Base-by-base conservation (phyloP, 2,113 vertebrate genomes). In the Cromileptes altivelis region DNA sequence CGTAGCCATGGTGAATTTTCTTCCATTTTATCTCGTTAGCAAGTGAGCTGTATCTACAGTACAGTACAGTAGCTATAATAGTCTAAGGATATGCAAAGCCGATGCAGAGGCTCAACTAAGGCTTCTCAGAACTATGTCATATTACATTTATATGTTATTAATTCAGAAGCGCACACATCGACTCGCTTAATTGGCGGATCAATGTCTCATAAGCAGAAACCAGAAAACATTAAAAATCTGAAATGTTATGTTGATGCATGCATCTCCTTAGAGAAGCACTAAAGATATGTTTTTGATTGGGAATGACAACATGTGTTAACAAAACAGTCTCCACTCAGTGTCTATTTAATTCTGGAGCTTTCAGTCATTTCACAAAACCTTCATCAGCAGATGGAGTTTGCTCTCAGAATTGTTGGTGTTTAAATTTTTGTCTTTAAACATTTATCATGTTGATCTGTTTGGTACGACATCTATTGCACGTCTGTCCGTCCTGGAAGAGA, bases 1-100 rank as follows among this genome's bases (percentile, higher is more conserved):
- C n/a, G 55, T 60, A 58, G 72, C 80, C 67, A 69, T 78, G 75
- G 76, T 75, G 57, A 80, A 81, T 90, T 84, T 64, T 68, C 27
- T 53, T 40, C 33, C 0, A 25, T 86, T 91, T 88, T 87, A 90
- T 92, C 85, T 80, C 2, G 63, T 85, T 85, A 87, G 78, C 70
- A 64, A 70, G 57, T 72, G 73, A 75, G 64, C 78, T 82, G 63
- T 63, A 70, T 45, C 30, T 70, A 71, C n/a, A 67, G 57, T 72
- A 70, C 37, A 25, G 30, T 75, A 65, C 53, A 74, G 58, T 40
- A 58, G 27, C 56, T 52, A 40, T 23, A 60, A 67, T 23, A 60
- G 13, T 75, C 7, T n/a, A 9, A 70, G 77, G 42, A 50, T 65
- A 75, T 65, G 55, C 33, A 58, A 72, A 47, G 13, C 9, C 15